Base-by-base conservation (phyloP, 2,113 vertebrate genomes). In the Geococcyx californianus region DNA sequence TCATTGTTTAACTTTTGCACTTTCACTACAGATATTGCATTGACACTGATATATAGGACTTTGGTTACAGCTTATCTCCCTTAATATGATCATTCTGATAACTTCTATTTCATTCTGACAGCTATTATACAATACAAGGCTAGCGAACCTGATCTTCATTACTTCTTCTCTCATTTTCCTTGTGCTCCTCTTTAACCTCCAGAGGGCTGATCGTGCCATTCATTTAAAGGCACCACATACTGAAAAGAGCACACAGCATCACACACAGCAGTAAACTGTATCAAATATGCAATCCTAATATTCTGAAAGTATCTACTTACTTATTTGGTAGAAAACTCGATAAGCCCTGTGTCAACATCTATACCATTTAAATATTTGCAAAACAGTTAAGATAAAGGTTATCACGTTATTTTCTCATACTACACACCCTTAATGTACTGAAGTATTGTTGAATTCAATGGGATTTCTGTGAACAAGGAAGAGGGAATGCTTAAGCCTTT, bases 81-180 rank as follows among this genome's bases (percentile, higher is more conserved):
- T 93, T 95, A 93, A 88, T 90, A 95, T 84, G 86, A 94, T 94
- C 51, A 88, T 91, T 89, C 81, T 67, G 91, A 96, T 95, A 93
- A 91, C 81, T 93, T 94, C 91, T 94, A 92, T 93, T 95, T 94
- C 90, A 92, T 92, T 96, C 89, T 94, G 96, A 95, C 77, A 80
- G 93, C 88, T 95, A 77, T 97, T 95, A 89, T 74, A 93, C 78
- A 82, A 70, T 79, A 95, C 60, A 92, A 83, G 86, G 29, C 66
- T 92, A 76, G 76, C 77, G 95, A 94, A 89, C 90, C 94, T 87
- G 85, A 95, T 94, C 92, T 92, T 95, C 70, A 69, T 96, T 95
- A 94, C 92, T 97, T 89, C 75, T 79, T 93, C 90, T 70, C 89
- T 77, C 93, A 89, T 95, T 95, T 92, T 93, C 73, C 25, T 93